These are phyloP conservation scores for Prionchulus punctatus DNA, from an alignment of 2,888 invertebrate genomes.

Conservation along the genomic window DNA sequence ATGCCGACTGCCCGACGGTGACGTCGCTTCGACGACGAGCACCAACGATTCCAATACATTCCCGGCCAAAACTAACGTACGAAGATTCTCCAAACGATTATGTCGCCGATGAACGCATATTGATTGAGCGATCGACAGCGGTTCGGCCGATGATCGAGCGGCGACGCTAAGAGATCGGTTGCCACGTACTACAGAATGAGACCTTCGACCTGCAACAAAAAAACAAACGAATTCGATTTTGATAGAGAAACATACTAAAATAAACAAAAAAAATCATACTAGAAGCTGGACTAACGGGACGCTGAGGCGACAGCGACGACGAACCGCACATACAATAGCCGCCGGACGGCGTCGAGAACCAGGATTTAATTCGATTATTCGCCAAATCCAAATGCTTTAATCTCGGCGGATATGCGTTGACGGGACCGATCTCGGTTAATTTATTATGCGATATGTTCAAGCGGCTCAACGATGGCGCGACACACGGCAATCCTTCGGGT, in stretches of 20 bases:
- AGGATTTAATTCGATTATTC: conserved; percentile 72
- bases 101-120: conserved; percentile 42
- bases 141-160: no score
- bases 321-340: background rate
- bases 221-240: background rate
- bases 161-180: conserved; percentile 25
- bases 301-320: background rate
- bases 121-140: background rate
- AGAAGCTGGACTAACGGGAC: background rate
- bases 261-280: background rate
- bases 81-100: conserved; percentile 57
- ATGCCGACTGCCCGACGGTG: background rate
- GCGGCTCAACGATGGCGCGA: conserved; percentile 65
- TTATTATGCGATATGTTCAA: conserved; percentile 76
- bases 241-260: background rate
- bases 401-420: conserved; percentile 71
- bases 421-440: conserved; percentile 53
- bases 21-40: background rate
- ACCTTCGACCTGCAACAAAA: conserved; percentile 20
- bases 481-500: conserved; percentile 71
- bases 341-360: conserved; percentile 41
- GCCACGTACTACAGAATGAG: conserved; percentile 28
- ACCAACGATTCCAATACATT: conserved; percentile 50
- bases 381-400: conserved; percentile 80
- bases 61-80: conserved; percentile 66